Percentiles rank a stretch among this genome's conserved stretches.
These are phyloP conservation scores for Meda fulgida DNA, from an alignment of 2,797 vertebrate species.

Conservation along the genomic window DNA sequence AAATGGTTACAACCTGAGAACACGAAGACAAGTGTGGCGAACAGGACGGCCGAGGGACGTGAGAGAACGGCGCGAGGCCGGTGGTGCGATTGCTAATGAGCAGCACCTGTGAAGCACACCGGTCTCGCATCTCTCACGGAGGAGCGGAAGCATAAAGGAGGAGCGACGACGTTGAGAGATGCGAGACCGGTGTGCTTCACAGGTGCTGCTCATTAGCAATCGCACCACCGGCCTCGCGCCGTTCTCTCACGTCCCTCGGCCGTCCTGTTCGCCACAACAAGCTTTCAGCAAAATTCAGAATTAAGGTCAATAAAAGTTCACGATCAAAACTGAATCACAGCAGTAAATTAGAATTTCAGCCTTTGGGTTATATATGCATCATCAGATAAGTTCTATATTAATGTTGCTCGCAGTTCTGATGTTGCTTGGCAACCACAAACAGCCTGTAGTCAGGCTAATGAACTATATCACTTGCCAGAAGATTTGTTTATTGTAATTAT, in stretches of 20 bases:
- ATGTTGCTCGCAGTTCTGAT: not conserved
- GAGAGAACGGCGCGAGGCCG: too few relatives aligned
- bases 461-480: conserved; percentile 23
- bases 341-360: not conserved
- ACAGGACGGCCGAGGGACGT: too few relatives aligned
- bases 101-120: too few relatives aligned
- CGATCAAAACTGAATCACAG: conserved; percentile 6
- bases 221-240: too few relatives aligned
- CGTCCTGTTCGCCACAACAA: too few relatives aligned
- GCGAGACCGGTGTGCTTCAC: too few relatives aligned
- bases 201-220: too few relatives aligned
- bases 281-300: not conserved
- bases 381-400: conserved; percentile 5
- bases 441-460: conserved; percentile 4
- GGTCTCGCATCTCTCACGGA: too few relatives aligned
- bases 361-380: not conserved
- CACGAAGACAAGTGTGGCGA: not conserved
- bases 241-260: too few relatives aligned
- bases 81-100: too few relatives aligned
- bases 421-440: conserved; percentile 27
- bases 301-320: not conserved
- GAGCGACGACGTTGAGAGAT: too few relatives aligned
- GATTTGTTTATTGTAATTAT: conserved; percentile 15
- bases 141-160: too few relatives aligned
- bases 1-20: not conserved